Evolutionary conservation across 2,113 vertebrate species (phyloP), one percentile per base, ranked within the genome.

Genomic region (Herpetotheres cachinnans): DNA sequence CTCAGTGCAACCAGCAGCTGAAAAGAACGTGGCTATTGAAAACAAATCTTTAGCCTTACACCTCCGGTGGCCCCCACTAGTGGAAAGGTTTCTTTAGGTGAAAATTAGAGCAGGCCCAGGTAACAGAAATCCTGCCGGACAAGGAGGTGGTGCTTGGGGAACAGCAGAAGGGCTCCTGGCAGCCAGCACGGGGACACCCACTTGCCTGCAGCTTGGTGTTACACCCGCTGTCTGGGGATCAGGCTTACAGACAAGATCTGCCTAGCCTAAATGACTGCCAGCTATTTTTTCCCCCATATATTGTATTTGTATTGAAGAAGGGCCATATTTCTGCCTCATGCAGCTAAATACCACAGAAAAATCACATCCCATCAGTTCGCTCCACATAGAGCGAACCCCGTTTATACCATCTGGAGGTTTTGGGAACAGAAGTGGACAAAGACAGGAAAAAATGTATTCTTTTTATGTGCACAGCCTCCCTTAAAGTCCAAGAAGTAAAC

Each of bases 241-340:
- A 9, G 21, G 13, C 27, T 4, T 2, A 24, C 42, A 42, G 58
- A 7, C 34, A 25, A 24, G 65, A 21, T 11, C 61, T 86, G 52
- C 78, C 54, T 12, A 0, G 6, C 36, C 55, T 32, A 58, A 11
- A 29, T 0, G 5, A 26, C 42, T 27, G 50, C 66, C 71, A 66
- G 61, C 44, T 25, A 0, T 6, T 27, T 14, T 30, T 14, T 3
- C 0, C 1, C 50, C 40, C n/a, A 4, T 10, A 1, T 7, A 4
- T 18, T 3, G 5, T 24, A 4, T 61, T 85, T 84, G 46, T 47
- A 4, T 9, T 18, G 27, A 65, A 50, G 18, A 47, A 73, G 12
- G 24, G 40, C 4, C 13, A 1, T 19, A 4, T 44, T 73, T 66
- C 65, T 88, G 55, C 66, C 44, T 27, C 50, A 3, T 8, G 21